phyloP scores from a whole-genome alignment of 1,140 invertebrate genomes.

The Seison nebaliae region DNA sequence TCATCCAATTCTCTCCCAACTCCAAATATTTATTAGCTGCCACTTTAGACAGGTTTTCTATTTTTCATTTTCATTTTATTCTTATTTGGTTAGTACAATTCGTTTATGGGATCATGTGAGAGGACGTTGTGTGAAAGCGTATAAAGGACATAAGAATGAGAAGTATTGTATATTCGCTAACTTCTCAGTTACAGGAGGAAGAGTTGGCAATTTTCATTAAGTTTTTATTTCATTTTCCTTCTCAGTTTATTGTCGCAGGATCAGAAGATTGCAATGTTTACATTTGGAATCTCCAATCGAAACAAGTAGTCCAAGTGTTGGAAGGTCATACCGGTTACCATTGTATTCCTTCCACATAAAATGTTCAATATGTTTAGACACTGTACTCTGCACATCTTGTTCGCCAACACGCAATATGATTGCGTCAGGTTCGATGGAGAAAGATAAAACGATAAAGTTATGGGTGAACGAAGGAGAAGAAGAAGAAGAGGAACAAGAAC shows the following conservation, averaged over 20 bases:
- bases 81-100: slow-evolving; percentile 38
- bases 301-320: slow-evolving; percentile 91
- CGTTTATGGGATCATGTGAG: slow-evolving; percentile 99
- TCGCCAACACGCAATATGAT: slow-evolving; percentile 97
- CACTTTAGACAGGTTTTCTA: slow-evolving; percentile 58
- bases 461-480: no score
- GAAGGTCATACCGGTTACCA: slow-evolving; percentile 60
- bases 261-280: slow-evolving; percentile 98
- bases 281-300: slow-evolving; percentile 97
- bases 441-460: slow-evolving; percentile 92
- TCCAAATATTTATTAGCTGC: slow-evolving; percentile 95
- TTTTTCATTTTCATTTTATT: slow-evolving; percentile 1
- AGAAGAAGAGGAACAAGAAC: no score
- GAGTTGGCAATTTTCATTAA: slow-evolving; percentile 36
- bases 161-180: slow-evolving; percentile 99
- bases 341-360: not conserved
- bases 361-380: slow-evolving; percentile 38
- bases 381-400: slow-evolving; percentile 84
- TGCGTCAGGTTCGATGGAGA: slow-evolving; percentile 84
- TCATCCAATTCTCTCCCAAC: slow-evolving; percentile 98
- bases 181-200: slow-evolving; percentile 95
- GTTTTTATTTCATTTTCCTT: slow-evolving; percentile 16
- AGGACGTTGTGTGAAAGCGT: slow-evolving; percentile 70
- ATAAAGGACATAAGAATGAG: slow-evolving; percentile 88
- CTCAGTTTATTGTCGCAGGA: slow-evolving; percentile 92